phyloP scores from a whole-genome alignment of 2,113 vertebrate species.

The Salvelinus alpinus region DNA sequence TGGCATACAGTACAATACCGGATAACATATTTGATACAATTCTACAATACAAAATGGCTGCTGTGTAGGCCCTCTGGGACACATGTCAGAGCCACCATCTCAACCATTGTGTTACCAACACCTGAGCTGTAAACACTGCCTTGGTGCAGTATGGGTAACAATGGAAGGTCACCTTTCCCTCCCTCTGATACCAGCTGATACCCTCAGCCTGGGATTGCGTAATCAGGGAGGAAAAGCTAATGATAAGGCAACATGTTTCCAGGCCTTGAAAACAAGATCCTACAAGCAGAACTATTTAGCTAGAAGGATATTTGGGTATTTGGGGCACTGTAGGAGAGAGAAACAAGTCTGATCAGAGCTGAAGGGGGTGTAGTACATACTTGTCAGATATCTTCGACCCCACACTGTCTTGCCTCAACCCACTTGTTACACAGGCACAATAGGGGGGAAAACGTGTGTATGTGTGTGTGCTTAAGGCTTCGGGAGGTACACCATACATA shows the following conservation, averaged over 20 bases:
- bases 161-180: not conserved
- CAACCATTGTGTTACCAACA: not conserved
- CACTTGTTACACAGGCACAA: too few species aligned
- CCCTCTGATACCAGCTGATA: not conserved
- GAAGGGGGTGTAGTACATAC: too few species aligned
- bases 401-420: too few species aligned
- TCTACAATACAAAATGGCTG: too few species aligned
- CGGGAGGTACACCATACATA: too few species aligned
- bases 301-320: not conserved
- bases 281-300: conserved; percentile 22
- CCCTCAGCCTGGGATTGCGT: not conserved
- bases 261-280: conserved; percentile 18
- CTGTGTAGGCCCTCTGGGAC: too few species aligned
- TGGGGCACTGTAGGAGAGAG: conserved; percentile 13
- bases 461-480: too few species aligned
- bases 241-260: not conserved
- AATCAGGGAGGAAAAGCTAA: not conserved
- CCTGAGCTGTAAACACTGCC: not conserved
- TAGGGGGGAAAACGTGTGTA: too few species aligned
- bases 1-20: too few species aligned
- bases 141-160: conserved; percentile 33
- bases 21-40: too few species aligned
- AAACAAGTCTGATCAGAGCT: not conserved
- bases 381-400: too few species aligned
- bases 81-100: too few species aligned